phyloP scores from a whole-genome alignment of 2,888 invertebrate species.

The Phyto melanocephala region DNA sequence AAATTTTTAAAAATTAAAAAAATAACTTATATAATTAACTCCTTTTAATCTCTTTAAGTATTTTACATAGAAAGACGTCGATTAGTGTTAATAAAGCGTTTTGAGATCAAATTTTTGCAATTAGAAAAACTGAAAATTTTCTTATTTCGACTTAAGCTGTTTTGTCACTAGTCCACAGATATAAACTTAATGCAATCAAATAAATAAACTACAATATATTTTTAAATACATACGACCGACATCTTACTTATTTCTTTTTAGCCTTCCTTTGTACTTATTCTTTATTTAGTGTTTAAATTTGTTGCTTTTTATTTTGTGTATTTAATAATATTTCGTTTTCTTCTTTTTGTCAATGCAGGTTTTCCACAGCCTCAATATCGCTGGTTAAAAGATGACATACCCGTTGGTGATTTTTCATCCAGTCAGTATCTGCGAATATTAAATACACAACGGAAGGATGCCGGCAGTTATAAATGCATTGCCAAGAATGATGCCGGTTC shows the following conservation, averaged over 20 bases:
- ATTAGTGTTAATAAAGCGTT: too few relatives aligned
- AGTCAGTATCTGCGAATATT: conserved; percentile 91
- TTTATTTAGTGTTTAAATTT: conserved; percentile 48
- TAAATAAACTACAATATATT: too few relatives aligned
- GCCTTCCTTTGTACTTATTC: conserved; percentile 7
- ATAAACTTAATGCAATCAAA: not conserved
- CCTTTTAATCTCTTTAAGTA: too few relatives aligned
- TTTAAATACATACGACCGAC: too few relatives aligned
- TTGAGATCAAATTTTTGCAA: too few relatives aligned
- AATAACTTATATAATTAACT: too few relatives aligned
- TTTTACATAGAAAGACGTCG: too few relatives aligned
- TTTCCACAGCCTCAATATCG: conserved; percentile 95
- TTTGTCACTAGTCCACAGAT: too few relatives aligned
- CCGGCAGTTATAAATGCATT: conserved; percentile 94
- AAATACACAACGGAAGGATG: conserved; percentile 89
- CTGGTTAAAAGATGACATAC: conserved; percentile 92
- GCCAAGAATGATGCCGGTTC: conserved; percentile 95
- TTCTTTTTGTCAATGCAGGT: conserved; percentile 81
- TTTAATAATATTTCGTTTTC: conserved; percentile 30
- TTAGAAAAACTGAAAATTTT: too few relatives aligned
- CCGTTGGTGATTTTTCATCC: conserved; percentile 88
- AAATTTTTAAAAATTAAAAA: too few relatives aligned
- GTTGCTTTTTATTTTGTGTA: conserved; percentile 16
- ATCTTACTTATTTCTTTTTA: too few relatives aligned
- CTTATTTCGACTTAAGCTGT: too few relatives aligned